Percentiles rank a stretch among this genome's conserved stretches.
Conservation (phyloP, 1,140 invertebrate species). For the Drosophila mojavensis region DNA sequence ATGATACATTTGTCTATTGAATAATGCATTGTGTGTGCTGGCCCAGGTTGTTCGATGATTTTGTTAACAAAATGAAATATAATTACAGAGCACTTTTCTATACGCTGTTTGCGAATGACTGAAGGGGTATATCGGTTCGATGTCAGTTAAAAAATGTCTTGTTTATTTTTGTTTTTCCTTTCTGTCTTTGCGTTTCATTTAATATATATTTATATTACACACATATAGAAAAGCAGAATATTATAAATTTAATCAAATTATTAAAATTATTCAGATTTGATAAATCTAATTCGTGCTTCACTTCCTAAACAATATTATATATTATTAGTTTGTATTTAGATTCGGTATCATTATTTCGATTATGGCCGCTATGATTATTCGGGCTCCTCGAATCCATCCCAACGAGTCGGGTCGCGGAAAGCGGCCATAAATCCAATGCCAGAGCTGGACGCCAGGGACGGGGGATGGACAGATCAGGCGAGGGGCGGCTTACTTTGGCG, state of each 20-base stretch:
- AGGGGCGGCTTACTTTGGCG: background rate
- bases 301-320: too few species aligned
- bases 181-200: too few species aligned
- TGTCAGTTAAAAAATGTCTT: too few species aligned
- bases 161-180: too few species aligned
- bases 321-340: too few species aligned
- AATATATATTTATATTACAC: too few species aligned
- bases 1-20: conserved; percentile 53
- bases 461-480: background rate
- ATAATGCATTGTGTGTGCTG: conserved; percentile 61
- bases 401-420: conserved; percentile 62
- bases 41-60: conserved; percentile 49
- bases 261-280: too few species aligned
- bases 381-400: background rate
- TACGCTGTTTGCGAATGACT: background rate
- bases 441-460: background rate
- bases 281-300: too few species aligned
- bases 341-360: conserved; percentile 15
- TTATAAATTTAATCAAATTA: too few species aligned
- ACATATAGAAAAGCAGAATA: too few species aligned
- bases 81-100: conserved; percentile 20
- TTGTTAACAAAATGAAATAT: conserved; percentile 72
- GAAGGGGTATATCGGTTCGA: background rate
- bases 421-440: conserved; percentile 58
- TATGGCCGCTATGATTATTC: conserved; percentile 26